Percentiles rank a stretch among this genome's conserved stretches.
These are phyloP conservation scores for Muscidifurax raptorellus DNA, from an alignment of 1,140 invertebrate genomes.

Conservation along the genomic window DNA sequence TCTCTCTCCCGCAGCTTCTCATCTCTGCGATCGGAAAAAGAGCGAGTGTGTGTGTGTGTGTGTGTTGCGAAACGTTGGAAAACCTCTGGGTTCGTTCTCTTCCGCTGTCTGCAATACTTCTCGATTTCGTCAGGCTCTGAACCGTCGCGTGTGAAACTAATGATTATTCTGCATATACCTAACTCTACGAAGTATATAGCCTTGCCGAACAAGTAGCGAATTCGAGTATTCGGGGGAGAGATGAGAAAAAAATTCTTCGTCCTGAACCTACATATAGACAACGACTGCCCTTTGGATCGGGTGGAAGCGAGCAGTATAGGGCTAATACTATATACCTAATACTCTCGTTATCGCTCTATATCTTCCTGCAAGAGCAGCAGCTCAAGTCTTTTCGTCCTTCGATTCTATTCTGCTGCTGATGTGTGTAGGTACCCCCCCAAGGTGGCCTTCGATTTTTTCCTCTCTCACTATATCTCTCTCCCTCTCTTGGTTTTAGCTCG, in stretches of 20 bases:
- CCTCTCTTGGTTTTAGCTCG: neutral
- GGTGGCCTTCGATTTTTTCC: too few relatives aligned
- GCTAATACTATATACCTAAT: neutral
- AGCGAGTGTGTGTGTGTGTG: neutral
- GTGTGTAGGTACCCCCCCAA: too few relatives aligned
- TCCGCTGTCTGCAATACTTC: too few relatives aligned
- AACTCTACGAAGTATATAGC: neutral
- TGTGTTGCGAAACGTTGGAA: neutral
- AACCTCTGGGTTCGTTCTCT: neutral
- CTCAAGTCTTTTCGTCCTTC: neutral
- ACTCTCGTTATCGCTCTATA: neutral
- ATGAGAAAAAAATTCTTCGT: neutral
- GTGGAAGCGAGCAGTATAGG: neutral
- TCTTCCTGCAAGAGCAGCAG: neutral
- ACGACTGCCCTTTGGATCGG: neutral
- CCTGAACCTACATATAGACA: neutral
- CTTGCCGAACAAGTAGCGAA: too few relatives aligned
- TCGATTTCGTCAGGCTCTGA: neutral
- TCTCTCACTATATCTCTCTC: too few relatives aligned
- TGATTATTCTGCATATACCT: neutral
- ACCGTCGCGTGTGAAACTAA: neutral
- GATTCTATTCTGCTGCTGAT: too few relatives aligned
- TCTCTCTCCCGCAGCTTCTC: neutral
- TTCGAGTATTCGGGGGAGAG: neutral
- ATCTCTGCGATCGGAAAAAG: neutral